Conservation (phyloP, 1,140 invertebrate species). For the Aphaenogaster ashmeadi region DNA sequence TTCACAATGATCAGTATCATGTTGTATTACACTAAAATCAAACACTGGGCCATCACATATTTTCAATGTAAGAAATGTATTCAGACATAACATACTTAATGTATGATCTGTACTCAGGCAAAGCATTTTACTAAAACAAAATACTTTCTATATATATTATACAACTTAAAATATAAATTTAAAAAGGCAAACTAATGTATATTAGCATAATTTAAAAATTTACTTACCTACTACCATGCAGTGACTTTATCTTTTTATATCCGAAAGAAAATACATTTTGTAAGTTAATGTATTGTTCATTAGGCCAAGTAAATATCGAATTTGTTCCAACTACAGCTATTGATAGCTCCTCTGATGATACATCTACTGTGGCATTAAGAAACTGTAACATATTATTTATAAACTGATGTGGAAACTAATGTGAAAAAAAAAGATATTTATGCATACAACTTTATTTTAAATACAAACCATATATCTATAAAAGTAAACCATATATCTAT, state of each 20-base stretch:
- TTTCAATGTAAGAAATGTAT: slow-evolving; percentile 78
- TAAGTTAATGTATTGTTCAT: slow-evolving; percentile 63
- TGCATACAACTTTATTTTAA: slow-evolving; percentile 19
- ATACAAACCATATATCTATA: background rate
- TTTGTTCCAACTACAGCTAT: slow-evolving; percentile 75
- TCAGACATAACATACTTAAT: slow-evolving; percentile 76
- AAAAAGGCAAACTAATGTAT: slow-evolving; percentile 3
- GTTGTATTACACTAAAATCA: slow-evolving; percentile 79
- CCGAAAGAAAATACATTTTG: slow-evolving; percentile 48
- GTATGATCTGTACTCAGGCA: slow-evolving; percentile 75
- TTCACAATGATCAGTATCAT: slow-evolving; percentile 69
- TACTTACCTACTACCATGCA: slow-evolving; percentile 73
- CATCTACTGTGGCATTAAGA: slow-evolving; percentile 51
- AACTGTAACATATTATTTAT: slow-evolving; percentile 68
- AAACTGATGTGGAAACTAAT: background rate
- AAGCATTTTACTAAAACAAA: slow-evolving; percentile 71
- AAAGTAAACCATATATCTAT: background rate
- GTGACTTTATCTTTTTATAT: slow-evolving; percentile 78
- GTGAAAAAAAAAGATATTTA: background rate
- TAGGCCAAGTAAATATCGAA: slow-evolving; percentile 75
- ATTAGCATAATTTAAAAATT: slow-evolving; percentile 1
- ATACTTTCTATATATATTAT: slow-evolving; percentile 8
- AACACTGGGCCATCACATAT: slow-evolving; percentile 72
- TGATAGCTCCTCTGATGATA: slow-evolving; percentile 45
- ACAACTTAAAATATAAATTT: background rate